Percentiles rank a stretch among this genome's conserved stretches.
These are phyloP conservation scores for Panthera tigris DNA, from an alignment of 2,113 vertebrate genomes.

Conservation along the genomic window DNA sequence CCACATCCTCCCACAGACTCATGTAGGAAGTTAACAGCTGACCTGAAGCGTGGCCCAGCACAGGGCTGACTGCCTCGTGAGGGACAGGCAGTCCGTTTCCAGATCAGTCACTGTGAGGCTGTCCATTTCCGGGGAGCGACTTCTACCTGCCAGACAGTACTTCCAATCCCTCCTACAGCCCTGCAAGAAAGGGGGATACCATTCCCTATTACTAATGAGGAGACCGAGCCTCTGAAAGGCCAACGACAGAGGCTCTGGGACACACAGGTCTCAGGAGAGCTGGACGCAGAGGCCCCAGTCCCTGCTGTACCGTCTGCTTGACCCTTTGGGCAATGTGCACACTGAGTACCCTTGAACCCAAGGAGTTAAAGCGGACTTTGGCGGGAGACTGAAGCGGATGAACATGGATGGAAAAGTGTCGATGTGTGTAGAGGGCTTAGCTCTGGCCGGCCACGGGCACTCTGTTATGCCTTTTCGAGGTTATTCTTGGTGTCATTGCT, in stretches of 20 bases:
- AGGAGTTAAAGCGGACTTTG: fast-evolving
- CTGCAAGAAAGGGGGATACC: neutral
- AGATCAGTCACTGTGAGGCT: neutral
- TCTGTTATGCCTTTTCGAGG: fast-evolving
- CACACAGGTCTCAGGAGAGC: neutral
- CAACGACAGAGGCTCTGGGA: neutral
- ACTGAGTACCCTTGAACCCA: neutral
- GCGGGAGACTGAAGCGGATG: neutral
- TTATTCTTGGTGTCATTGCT: neutral
- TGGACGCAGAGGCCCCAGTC: fast-evolving
- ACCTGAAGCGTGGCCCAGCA: no score
- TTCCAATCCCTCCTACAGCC: neutral
- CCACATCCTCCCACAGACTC: neutral
- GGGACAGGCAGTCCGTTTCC: neutral
- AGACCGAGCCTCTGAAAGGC: neutral
- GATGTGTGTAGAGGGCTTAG: neutral
- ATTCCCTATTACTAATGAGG: neutral
- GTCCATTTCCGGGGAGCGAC: neutral
- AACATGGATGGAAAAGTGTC: neutral
- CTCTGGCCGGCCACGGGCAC: fast-evolving
- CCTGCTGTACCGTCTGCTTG: neutral
- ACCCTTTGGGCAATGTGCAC: neutral
- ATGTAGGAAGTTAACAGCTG: neutral
- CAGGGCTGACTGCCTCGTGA: fast-evolving
- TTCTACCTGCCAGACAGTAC: no score